These are phyloP conservation scores for Sinohyriopsis cumingii DNA, from an alignment of 2,888 invertebrate genomes.

Conservation along the genomic window DNA sequence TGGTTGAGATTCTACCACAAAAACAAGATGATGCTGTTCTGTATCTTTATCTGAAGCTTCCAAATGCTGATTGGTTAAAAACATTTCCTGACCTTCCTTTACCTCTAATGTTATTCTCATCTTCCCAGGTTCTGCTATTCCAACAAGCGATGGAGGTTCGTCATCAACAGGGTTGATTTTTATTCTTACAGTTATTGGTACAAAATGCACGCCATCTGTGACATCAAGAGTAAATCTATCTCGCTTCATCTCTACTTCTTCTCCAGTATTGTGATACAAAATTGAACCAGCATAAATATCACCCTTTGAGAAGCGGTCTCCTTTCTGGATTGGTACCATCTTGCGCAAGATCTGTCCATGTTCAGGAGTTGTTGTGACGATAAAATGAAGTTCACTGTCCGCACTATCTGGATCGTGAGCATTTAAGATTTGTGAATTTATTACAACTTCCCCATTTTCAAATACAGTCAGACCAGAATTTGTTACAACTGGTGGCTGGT, in stretches of 20 bases:
- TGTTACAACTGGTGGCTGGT: slow-evolving; percentile 67
- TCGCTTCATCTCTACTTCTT: slow-evolving; percentile 48
- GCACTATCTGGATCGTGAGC: slow-evolving; percentile 68
- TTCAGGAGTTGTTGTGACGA: slow-evolving; percentile 54
- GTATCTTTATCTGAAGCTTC: slow-evolving; percentile 63
- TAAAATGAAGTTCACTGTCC: slow-evolving; percentile 51
- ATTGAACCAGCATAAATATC: slow-evolving; percentile 62
- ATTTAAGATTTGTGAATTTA: slow-evolving; percentile 62
- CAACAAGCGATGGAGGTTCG: slow-evolving; percentile 58
- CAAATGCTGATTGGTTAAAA: slow-evolving; percentile 52
- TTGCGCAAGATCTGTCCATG: slow-evolving; percentile 62
- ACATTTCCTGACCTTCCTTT: slow-evolving; percentile 54
- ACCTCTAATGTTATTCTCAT: slow-evolving; percentile 57
- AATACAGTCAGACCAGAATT: slow-evolving; percentile 62
- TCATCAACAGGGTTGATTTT: slow-evolving; percentile 63
- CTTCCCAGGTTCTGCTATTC: slow-evolving; percentile 41
- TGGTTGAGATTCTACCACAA: slow-evolving; percentile 58
- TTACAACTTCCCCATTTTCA: slow-evolving; percentile 62
- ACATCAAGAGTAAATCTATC: slow-evolving; percentile 68
- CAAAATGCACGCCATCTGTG: slow-evolving; percentile 69
- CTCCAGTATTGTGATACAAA: slow-evolving; percentile 62
- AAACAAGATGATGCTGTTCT: slow-evolving; percentile 59
- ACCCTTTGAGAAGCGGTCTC: slow-evolving; percentile 60
- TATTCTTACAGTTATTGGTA: slow-evolving; percentile 64
- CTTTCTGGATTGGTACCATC: slow-evolving; percentile 45